Conservation (phyloP, 2,113 vertebrate species). For the Varanus komodoensis region DNA sequence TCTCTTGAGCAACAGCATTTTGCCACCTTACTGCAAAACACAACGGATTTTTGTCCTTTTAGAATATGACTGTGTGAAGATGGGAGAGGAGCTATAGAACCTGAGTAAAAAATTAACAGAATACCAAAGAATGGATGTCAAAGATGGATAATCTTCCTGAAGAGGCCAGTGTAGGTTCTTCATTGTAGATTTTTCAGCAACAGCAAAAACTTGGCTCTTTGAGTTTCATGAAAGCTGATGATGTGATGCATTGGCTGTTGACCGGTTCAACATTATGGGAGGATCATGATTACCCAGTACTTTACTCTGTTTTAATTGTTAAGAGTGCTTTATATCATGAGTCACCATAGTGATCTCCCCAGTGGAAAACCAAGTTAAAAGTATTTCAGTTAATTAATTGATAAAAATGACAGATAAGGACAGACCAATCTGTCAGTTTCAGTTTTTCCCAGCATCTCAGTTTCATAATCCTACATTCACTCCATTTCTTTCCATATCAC, state of each 20-base stretch:
- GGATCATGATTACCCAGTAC: not conserved
- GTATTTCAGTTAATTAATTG: not conserved
- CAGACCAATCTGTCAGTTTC: not conserved
- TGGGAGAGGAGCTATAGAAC: too few relatives aligned
- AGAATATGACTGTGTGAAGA: not conserved
- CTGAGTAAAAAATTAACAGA: not conserved
- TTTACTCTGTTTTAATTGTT: not conserved
- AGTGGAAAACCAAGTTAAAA: not conserved
- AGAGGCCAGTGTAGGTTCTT: not conserved
- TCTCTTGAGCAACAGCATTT: not conserved
- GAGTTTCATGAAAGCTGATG: not conserved
- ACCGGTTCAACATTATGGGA: not conserved
- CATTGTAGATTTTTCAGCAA: not conserved
- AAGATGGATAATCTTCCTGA: not conserved
- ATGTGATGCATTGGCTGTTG: not conserved
- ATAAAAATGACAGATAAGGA: not conserved
- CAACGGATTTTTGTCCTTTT: not conserved
- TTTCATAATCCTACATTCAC: not conserved
- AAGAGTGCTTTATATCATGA: not conserved
- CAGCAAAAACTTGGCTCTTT: not conserved
- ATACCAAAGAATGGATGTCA: not conserved
- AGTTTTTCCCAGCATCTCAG: not conserved
- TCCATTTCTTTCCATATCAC: not conserved
- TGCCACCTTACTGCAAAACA: not conserved
- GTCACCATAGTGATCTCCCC: not conserved